Conservation (phyloP, 2,797 vertebrate genomes). For the Streptopelia turtur region DNA sequence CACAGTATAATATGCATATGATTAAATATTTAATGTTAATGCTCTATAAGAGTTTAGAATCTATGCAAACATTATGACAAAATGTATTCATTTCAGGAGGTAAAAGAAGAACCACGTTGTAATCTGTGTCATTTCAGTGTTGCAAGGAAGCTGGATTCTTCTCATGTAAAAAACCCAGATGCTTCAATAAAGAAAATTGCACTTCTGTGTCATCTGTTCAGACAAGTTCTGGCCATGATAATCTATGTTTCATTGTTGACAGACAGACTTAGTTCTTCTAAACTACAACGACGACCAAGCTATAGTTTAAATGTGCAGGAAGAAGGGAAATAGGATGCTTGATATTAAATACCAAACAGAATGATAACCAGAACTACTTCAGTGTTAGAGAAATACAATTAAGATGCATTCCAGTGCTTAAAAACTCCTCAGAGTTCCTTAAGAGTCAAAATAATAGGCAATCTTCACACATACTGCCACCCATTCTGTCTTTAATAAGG, state of each 20-base stretch:
- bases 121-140: not conserved
- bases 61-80: not conserved
- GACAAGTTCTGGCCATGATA: not conserved
- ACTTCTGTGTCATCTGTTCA: not conserved
- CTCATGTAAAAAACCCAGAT: not conserved
- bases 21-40: not conserved
- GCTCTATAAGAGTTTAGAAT: not conserved
- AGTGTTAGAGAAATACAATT: not conserved
- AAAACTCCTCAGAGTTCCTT: not conserved
- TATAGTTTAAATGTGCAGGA: not conserved
- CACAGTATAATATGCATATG: not conserved
- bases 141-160: not conserved
- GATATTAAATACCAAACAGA: not conserved
- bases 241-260: not conserved
- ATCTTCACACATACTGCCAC: not conserved
- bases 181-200: not conserved
- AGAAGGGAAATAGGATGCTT: not conserved
- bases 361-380: not conserved
- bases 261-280: not conserved
- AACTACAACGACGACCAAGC: not conserved
- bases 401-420: not conserved
- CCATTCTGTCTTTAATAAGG: not conserved
- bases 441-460: not conserved
- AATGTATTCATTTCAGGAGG: not conserved
- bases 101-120: not conserved